These are phyloP conservation scores for Drosophila vallismaia DNA, from an alignment of 2,888 invertebrate genomes.

Conservation along the genomic window DNA sequence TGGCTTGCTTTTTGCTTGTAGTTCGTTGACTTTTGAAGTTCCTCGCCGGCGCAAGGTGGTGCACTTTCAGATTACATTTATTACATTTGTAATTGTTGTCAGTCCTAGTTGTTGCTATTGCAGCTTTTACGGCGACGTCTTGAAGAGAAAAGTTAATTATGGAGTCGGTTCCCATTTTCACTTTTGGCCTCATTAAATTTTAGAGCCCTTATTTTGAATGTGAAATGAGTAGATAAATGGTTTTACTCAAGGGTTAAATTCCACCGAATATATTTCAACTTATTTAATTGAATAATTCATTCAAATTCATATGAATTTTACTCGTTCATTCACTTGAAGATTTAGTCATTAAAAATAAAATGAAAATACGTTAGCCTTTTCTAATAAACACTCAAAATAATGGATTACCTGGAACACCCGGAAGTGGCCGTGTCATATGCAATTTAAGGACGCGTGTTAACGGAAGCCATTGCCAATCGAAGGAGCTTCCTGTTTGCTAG, in stretches of 20 bases:
- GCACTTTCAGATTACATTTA: conserved; percentile 76
- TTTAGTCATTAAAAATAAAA: not conserved
- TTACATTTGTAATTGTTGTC: conserved; percentile 80
- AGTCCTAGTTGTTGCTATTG: conserved; percentile 53
- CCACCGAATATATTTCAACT: no score
- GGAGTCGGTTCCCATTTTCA: conserved; percentile 17
- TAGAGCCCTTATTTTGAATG: not conserved
- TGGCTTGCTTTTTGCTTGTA: conserved; percentile 65
- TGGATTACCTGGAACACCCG: not conserved
- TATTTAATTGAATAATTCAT: not conserved
- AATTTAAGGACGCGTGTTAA: conserved; percentile 77
- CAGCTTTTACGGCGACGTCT: not conserved
- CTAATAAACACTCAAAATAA: not conserved
- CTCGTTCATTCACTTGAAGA: no score
- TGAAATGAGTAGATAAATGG: not conserved
- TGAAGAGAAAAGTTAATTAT: conserved; percentile 61
- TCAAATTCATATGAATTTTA: no score
- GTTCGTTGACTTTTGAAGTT: conserved; percentile 79
- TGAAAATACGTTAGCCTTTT: not conserved
- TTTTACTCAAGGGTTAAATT: not conserved
- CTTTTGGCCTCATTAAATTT: conserved; percentile 5
- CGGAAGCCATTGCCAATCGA: conserved; percentile 84
- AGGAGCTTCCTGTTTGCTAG: conserved; percentile 78
- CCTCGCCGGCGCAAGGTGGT: conserved; percentile 52
- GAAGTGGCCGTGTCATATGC: conserved; percentile 49